Conservation (phyloP, 2,888 invertebrate genomes). For the Galeruca laticollis region DNA sequence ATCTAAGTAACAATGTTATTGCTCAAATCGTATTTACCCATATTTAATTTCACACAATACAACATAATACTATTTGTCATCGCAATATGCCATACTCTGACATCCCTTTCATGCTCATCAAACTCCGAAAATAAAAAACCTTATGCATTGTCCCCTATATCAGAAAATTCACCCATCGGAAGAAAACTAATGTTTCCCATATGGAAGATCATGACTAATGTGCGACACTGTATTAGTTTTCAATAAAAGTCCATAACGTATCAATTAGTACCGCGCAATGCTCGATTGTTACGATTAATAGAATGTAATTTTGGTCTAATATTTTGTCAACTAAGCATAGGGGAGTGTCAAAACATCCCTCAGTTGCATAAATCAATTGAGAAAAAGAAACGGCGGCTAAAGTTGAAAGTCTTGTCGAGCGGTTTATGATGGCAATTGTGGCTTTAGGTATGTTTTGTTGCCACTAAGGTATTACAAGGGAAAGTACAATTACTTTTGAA, state of each 20-base stretch:
- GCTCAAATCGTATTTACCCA: not conserved
- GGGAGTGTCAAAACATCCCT: constrained; percentile 60
- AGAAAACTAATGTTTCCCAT: constrained; percentile 51
- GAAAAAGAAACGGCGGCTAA: constrained; percentile 45
- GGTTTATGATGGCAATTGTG: constrained; percentile 39
- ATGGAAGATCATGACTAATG: constrained; percentile 47
- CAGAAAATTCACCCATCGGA: constrained; percentile 41
- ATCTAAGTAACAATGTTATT: too few relatives aligned
- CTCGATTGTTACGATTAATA: constrained; percentile 60
- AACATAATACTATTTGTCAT: constrained; percentile 37
- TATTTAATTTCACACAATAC: not conserved
- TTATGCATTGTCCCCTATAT: constrained; percentile 21
- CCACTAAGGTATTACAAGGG: constrained; percentile 25
- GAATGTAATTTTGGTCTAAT: constrained; percentile 57
- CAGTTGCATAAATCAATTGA: constrained; percentile 55
- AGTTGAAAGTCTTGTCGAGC: constrained; percentile 55
- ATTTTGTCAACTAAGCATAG: constrained; percentile 61
- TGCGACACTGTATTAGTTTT: constrained; percentile 43
- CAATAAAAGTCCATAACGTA: constrained; percentile 54
- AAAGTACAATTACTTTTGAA: constrained; percentile 26
- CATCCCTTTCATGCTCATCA: constrained; percentile 52
- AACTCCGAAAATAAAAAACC: constrained; percentile 27
- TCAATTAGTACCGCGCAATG: constrained; percentile 60
- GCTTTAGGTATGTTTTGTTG: constrained; percentile 30
- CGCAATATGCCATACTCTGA: constrained; percentile 45